Conservation (phyloP, 2,888 invertebrate genomes). For the Alloscopus bannaensis region DNA sequence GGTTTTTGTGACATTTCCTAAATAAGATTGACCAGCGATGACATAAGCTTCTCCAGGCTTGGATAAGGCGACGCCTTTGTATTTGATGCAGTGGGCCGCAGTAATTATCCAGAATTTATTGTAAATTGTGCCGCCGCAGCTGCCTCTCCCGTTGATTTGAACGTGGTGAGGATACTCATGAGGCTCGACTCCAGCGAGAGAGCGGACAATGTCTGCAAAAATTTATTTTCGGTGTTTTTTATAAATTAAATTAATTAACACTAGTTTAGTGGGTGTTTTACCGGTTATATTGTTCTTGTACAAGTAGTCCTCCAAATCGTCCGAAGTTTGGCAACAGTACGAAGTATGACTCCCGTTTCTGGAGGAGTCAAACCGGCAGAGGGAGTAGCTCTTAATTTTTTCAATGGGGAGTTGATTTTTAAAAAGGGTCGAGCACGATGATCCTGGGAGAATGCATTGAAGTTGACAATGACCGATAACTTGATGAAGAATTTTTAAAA, state of each 20-base stretch:
- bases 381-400: background rate
- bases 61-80: background rate
- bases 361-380: background rate
- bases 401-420: background rate
- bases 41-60: slow-evolving; percentile 15
- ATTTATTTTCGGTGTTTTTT: background rate
- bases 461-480: background rate
- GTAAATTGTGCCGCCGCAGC: slow-evolving; percentile 54
- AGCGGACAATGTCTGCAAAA: slow-evolving; percentile 3
- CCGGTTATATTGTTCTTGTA: background rate
- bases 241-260: background rate
- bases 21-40: slow-evolving; percentile 26
- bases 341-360: background rate
- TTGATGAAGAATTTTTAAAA: too few relatives aligned
- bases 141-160: slow-evolving; percentile 15
- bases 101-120: slow-evolving; percentile 51
- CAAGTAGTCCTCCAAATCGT: background rate
- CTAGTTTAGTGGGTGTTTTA: background rate
- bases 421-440: background rate
- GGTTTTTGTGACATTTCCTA: slow-evolving; percentile 3
- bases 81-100: slow-evolving; percentile 28
- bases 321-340: background rate
- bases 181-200: slow-evolving; percentile 34
- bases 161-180: slow-evolving; percentile 54
- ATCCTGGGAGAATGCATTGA: background rate